Evolutionary conservation across 2,888 invertebrate species (phyloP).

Genomic region (Caenorhabditis sp.): DNA sequence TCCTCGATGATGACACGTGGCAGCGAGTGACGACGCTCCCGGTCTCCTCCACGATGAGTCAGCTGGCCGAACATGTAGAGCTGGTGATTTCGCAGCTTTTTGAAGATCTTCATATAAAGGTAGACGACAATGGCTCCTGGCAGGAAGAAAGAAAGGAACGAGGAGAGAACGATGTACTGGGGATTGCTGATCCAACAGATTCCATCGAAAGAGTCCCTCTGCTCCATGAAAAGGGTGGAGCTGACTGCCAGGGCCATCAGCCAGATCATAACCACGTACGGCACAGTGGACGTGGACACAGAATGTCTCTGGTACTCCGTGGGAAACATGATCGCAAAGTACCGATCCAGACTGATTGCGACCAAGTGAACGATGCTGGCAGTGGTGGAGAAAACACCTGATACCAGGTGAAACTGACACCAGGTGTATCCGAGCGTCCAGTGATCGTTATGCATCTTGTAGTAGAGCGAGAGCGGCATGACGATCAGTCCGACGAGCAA

Average conservation of each 20-base stretch:
- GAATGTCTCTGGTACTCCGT: conserved; percentile 73
- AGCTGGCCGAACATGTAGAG: conserved; percentile 71
- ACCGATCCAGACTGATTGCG: conserved; percentile 72
- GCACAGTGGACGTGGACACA: conserved; percentile 65
- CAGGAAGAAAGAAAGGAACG: conserved; percentile 71
- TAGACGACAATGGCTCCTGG: conserved; percentile 71
- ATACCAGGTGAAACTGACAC: conserved; percentile 70
- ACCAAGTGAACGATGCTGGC: conserved; percentile 74
- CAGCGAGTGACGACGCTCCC: conserved; percentile 60
- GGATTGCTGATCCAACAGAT: conserved; percentile 73
- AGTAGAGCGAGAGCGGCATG: conserved; percentile 72
- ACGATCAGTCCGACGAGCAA: conserved; percentile 70
- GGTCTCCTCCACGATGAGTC: conserved; percentile 53
- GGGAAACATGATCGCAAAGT: conserved; percentile 75
- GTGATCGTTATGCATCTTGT: conserved; percentile 69
- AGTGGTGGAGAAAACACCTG: conserved; percentile 71
- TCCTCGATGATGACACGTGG: conserved; percentile 73
- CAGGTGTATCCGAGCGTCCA: conserved; percentile 69
- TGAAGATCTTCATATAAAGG: conserved; percentile 72
- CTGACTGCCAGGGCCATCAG: conserved; percentile 68
- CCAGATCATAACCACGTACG: conserved; percentile 71
- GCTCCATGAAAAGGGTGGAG: conserved; percentile 69
- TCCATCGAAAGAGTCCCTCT: conserved; percentile 26
- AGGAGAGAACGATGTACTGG: conserved; percentile 71
- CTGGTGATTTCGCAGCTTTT: conserved; percentile 68